phyloP scores from a whole-genome alignment of 2,113 vertebrate genomes.

The Callorhinus ursinus region DNA sequence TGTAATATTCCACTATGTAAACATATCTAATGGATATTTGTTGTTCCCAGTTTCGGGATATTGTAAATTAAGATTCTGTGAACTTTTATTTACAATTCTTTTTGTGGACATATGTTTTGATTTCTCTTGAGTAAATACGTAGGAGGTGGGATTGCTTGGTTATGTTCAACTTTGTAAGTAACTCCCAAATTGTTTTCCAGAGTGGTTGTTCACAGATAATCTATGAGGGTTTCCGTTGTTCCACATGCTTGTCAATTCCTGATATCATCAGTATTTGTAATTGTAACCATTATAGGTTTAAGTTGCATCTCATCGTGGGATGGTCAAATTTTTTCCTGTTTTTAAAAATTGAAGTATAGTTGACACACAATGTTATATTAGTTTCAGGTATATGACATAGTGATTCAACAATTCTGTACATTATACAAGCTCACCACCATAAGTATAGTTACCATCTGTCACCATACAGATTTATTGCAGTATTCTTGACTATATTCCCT shows the following conservation, averaged over 20 bases:
- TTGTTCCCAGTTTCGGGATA: background rate
- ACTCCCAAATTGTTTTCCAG: background rate
- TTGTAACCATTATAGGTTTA: background rate
- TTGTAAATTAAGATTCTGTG: background rate
- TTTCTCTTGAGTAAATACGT: constrained; percentile 48
- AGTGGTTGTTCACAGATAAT: background rate
- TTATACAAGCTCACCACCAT: background rate
- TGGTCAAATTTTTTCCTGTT: background rate
- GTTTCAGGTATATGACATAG: background rate
- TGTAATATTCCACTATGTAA: constrained; percentile 7
- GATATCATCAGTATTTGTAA: background rate
- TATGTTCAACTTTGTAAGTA: constrained; percentile 21
- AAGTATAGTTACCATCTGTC: background rate
- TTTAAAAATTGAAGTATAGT: background rate
- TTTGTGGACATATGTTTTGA: background rate
- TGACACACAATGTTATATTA: background rate
- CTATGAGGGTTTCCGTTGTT: background rate
- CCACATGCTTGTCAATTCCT: background rate
- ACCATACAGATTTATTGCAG: background rate
- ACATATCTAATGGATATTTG: background rate
- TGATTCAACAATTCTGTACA: background rate
- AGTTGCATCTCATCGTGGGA: background rate
- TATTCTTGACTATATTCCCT: background rate
- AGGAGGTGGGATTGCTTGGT: background rate
- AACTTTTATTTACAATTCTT: background rate